Evolutionary conservation across 2,113 vertebrate species (phyloP).

Genomic region (Alouatta palliata): DNA sequence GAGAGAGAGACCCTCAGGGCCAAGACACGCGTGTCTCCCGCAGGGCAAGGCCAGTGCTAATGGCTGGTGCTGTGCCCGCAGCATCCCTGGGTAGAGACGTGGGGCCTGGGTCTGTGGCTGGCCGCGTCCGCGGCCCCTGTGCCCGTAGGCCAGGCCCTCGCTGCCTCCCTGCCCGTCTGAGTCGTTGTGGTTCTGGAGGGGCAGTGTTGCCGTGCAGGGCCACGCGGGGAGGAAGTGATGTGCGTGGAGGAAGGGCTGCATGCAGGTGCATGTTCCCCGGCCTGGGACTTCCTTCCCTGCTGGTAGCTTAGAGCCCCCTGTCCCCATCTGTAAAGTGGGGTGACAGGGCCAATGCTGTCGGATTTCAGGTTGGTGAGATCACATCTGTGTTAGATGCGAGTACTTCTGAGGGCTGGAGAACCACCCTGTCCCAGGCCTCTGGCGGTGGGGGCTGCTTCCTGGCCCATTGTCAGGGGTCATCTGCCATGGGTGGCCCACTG

Average conservation of each 20-base stretch:
- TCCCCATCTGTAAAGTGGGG: not conserved
- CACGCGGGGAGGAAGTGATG: not conserved
- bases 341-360: rapidly evolving
- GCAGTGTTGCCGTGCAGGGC: rapidly evolving
- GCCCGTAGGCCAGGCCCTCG: no score
- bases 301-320: rapidly evolving
- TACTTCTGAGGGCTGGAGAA: rapidly evolving
- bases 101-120: not conserved
- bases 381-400: rapidly evolving
- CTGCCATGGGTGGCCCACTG: not conserved
- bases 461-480: not conserved
- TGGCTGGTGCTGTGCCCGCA: rapidly evolving
- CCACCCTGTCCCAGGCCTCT: rapidly evolving
- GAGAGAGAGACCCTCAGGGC: not conserved
- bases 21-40: rapidly evolving
- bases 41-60: rapidly evolving
- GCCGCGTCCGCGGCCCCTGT: rapidly evolving
- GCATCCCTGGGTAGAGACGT: not conserved
- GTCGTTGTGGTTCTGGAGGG: not conserved
- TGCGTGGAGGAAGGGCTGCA: rapidly evolving
- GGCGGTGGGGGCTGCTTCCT: not conserved
- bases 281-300: not conserved
- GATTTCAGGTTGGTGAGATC: rapidly evolving
- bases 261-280: rapidly evolving
- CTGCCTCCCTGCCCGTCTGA: not conserved